Percentiles rank a stretch among this genome's conserved stretches.
These are phyloP conservation scores for Pogonognathellus flavescens DNA, from an alignment of 1,140 invertebrate species.

Conservation along the genomic window DNA sequence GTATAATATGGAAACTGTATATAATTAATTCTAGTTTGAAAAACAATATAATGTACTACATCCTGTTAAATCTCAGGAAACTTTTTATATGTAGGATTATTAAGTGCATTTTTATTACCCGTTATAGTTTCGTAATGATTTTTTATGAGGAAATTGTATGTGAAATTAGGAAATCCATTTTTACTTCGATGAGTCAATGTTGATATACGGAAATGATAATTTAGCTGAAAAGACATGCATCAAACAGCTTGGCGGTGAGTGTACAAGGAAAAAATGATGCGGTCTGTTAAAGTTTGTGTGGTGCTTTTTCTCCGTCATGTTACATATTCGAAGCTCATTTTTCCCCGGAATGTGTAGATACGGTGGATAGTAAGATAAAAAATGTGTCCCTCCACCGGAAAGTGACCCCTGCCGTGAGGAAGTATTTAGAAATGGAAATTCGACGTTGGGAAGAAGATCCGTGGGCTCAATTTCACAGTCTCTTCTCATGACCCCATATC, in stretches of 20 bases:
- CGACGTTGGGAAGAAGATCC: constrained; percentile 56
- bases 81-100: too few relatives aligned
- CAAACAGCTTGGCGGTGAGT: background rate
- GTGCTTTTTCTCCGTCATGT: constrained; percentile 62
- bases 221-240: constrained; percentile 52
- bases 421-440: constrained; percentile 67
- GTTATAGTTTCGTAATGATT: too few relatives aligned
- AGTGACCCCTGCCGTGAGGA: constrained; percentile 63
- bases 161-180: constrained; percentile 5
- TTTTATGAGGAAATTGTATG: background rate
- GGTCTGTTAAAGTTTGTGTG: constrained; percentile 55
- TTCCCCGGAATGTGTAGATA: constrained; percentile 51
- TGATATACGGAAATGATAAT: constrained; percentile 62
- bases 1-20: too few relatives aligned
- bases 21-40: too few relatives aligned
- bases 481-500: constrained; percentile 62
- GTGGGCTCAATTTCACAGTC: constrained; percentile 55
- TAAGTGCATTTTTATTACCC: too few relatives aligned
- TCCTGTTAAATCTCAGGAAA: too few relatives aligned
- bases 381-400: constrained; percentile 62
- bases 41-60: too few relatives aligned
- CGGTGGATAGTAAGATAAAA: constrained; percentile 57
- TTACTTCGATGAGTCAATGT: constrained; percentile 52
- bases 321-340: constrained; percentile 63
- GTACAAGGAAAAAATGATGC: constrained; percentile 51